Conservation (phyloP, 2,113 vertebrate genomes). For the Tragelaphus buxtoni region DNA sequence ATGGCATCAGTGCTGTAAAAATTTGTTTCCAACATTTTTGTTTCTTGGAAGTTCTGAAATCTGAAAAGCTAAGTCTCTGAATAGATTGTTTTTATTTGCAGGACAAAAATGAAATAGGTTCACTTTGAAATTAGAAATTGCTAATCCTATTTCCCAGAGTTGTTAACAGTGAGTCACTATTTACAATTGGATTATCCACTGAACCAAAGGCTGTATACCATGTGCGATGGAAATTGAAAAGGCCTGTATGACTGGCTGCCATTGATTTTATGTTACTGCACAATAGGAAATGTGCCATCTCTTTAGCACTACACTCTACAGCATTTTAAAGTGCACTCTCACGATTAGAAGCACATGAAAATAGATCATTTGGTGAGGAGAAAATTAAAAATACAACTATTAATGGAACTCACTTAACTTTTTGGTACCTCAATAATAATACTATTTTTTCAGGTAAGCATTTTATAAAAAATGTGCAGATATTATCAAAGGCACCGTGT, state of each 20-base stretch:
- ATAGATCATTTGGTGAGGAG: constrained; percentile 30
- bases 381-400: constrained; percentile 53
- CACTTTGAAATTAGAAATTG: constrained; percentile 73
- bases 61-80: constrained; percentile 40
- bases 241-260: constrained; percentile 38
- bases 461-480: constrained; percentile 25
- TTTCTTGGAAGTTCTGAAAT: constrained; percentile 47
- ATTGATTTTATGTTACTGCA: constrained; percentile 54
- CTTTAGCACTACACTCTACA: background rate
- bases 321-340: constrained; percentile 37
- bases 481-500: constrained; percentile 7
- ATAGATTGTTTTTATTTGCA: constrained; percentile 62
- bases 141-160: constrained; percentile 72
- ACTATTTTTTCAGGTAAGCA: background rate
- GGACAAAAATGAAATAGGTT: constrained; percentile 68
- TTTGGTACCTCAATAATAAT: background rate
- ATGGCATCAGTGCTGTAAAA: background rate
- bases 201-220: background rate
- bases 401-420: constrained; percentile 40
- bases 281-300: constrained; percentile 14
- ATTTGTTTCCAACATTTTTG: constrained; percentile 20
- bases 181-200: constrained; percentile 70
- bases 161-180: constrained; percentile 71
- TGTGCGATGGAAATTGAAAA: constrained; percentile 48
- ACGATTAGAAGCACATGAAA: constrained; percentile 11